Conservation (phyloP, 2,797 vertebrate species). For the Distichodus sexfasciatus region DNA sequence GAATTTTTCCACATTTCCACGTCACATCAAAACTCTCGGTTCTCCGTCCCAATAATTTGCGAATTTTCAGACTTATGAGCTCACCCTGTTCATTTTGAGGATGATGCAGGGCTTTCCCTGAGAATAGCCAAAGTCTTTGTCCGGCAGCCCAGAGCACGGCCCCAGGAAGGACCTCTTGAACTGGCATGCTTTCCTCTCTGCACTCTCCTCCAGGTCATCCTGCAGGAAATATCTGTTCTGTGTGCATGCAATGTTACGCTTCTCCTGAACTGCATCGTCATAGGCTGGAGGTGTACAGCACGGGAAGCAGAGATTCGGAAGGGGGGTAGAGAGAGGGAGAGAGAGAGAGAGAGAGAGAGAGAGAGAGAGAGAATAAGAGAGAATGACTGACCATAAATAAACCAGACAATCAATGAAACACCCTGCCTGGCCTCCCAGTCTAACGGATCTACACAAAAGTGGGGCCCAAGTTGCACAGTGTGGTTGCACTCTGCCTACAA, state of each 20-base stretch:
- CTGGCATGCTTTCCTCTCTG: slow-evolving; percentile 88
- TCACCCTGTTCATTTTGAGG: slow-evolving; percentile 96
- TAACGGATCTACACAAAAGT: slow-evolving; percentile 73
- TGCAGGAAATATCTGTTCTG: slow-evolving; percentile 88
- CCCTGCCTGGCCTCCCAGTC: slow-evolving; percentile 72
- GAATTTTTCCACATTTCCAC: too few species aligned
- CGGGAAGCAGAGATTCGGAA: slow-evolving; percentile 36
- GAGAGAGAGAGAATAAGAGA: slow-evolving; percentile 24
- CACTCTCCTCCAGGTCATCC: slow-evolving; percentile 78
- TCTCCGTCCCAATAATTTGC: not conserved
- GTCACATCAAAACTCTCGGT: not conserved
- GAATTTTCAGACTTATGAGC: slow-evolving; percentile 18
- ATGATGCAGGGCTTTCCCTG: slow-evolving; percentile 89
- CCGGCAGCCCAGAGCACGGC: slow-evolving; percentile 87
- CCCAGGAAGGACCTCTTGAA: slow-evolving; percentile 91
- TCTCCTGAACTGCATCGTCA: slow-evolving; percentile 86
- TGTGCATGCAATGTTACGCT: slow-evolving; percentile 83
- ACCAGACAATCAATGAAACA: slow-evolving; percentile 58
- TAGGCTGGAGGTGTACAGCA: slow-evolving; percentile 75
- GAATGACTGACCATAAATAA: slow-evolving; percentile 70
- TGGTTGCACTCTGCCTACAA: slow-evolving; percentile 69
- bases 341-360: slow-evolving; percentile 24
- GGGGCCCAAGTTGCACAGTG: slow-evolving; percentile 58
- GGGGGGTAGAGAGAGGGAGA: slow-evolving; percentile 35
- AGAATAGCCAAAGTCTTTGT: slow-evolving; percentile 88